Evolutionary conservation across 2,888 invertebrate species (phyloP).

Genomic region (Notodonta dromedarius): DNA sequence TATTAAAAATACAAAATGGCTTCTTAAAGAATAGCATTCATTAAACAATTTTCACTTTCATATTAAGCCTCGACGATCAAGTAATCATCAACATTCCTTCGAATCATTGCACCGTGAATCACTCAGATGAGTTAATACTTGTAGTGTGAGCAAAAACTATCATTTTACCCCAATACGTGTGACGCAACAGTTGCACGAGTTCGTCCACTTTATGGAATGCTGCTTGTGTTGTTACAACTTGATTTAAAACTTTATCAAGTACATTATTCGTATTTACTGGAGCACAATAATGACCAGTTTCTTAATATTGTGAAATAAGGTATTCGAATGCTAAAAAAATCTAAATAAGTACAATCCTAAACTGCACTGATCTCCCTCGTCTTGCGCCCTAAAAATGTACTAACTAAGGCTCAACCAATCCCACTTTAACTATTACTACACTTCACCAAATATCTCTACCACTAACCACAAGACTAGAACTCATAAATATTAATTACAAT

Average conservation of each 20-base stretch:
- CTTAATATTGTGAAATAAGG: slow-evolving; percentile 1
- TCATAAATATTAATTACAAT: slow-evolving; percentile 44
- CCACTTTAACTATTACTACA: not conserved
- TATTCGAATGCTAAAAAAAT: not conserved
- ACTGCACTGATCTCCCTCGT: not conserved
- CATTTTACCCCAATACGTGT: not conserved
- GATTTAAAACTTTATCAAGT: not conserved
- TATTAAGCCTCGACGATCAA: slow-evolving; percentile 39
- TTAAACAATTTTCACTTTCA: slow-evolving; percentile 43
- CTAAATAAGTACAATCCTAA: not conserved
- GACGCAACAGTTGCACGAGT: not conserved
- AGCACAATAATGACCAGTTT: not conserved
- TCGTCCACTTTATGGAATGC: slow-evolving; percentile 8
- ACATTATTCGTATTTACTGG: not conserved
- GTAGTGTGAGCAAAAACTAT: slow-evolving; percentile 4
- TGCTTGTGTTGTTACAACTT: slow-evolving; percentile 8
- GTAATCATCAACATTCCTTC: slow-evolving; percentile 39
- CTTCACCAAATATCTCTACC: slow-evolving; percentile 13
- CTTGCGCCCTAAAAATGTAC: not conserved
- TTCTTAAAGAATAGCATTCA: slow-evolving; percentile 22
- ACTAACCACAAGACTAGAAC: slow-evolving; percentile 60
- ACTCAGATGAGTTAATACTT: slow-evolving; percentile 18
- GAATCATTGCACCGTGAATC: slow-evolving; percentile 36
- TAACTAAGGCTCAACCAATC: not conserved
- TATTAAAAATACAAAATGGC: slow-evolving; percentile 34